Base-by-base conservation (phyloP, 2,888 invertebrate genomes). In the Erpobdella octoculata region DNA sequence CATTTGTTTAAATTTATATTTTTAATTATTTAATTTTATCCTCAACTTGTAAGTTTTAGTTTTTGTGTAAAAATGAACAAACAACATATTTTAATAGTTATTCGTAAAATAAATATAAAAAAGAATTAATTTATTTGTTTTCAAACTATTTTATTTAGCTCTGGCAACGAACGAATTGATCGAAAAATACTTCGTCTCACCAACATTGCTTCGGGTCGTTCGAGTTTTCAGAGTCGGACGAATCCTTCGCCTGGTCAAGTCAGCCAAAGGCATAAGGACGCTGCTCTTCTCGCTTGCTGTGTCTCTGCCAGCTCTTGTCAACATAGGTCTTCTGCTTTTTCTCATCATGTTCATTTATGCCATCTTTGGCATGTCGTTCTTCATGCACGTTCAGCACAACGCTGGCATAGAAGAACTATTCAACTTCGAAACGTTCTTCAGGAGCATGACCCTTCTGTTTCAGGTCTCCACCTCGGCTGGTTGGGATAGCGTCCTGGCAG, bases 341-440 rank as follows among this genome's bases (percentile, higher is more conserved):
- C 88, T 97, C 83, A 94, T 97, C 83, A 96, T 97, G 93, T 97
- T 96, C 86, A 97, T 97, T 87, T 97, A 95, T 85, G 94, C 95
- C 81, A 96, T 96, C 83, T 96, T 97, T 84, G 97, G 97, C 79
- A 97, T 97, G 96, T 94, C 94, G 75, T 97, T 97, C 88, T 97
- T 97, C 86, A 94, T 94, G 93, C 90, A 94, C 86, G 95, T 96
- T 78, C 92, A 93, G 85, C 90, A 92, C 84, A 90, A 90, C 83
- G 91, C 90, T 81, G 96, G 95, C 78, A 88, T 97, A 79, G 95
- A 96, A 82, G 92, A 93, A 83, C 78, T 93, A 77, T 96, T 95
- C 87, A 97, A 96, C 85, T 97, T 97, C 86, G 92, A 94, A 86
- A 97, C 96, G 74, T 97, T 97, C 85, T 92, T 92, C 82, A 92